These are phyloP conservation scores for Lamellibrachia columna DNA, from an alignment of 2,888 invertebrate species.

Conservation along the genomic window DNA sequence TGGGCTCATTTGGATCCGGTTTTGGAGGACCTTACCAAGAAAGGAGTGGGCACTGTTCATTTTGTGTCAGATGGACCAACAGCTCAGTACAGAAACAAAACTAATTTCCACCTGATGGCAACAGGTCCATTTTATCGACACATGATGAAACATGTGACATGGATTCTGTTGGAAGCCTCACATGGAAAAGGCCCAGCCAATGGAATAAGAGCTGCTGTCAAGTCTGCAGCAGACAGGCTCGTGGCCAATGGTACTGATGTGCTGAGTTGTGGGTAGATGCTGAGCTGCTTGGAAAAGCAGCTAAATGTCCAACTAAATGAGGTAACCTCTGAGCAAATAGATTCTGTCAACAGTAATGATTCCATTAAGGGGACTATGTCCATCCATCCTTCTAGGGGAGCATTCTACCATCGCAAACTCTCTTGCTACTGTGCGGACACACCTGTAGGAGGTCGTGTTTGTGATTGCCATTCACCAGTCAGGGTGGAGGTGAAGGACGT, in stretches of 20 bases:
- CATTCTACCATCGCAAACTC: not conserved
- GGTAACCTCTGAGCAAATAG: conserved; percentile 22
- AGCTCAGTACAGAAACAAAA: conserved; percentile 58
- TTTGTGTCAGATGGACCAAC: conserved; percentile 57
- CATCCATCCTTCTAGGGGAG: conserved; percentile 21
- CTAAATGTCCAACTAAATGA: conserved; percentile 24
- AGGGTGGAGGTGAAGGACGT: not conserved
- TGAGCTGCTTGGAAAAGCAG: not conserved
- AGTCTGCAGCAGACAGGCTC: conserved; percentile 46
- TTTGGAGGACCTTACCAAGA: conserved; percentile 22
- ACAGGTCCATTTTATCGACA: conserved; percentile 33
- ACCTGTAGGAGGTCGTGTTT: not conserved
- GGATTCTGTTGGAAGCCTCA: conserved; percentile 51
- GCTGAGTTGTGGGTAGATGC: conserved; percentile 22
- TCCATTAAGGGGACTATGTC: conserved; percentile 28
- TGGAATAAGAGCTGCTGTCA: conserved; percentile 49
- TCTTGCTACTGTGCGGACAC: conserved; percentile 22
- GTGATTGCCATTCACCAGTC: too few species aligned
- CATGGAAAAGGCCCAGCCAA: conserved; percentile 44
- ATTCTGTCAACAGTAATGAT: not conserved
- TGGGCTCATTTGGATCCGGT: conserved; percentile 61
- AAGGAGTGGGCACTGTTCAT: conserved; percentile 25
- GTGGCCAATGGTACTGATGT: conserved; percentile 33
- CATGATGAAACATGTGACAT: conserved; percentile 39
- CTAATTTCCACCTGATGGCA: conserved; percentile 53